A percentile compares a stretch with the other conserved stretches of the same genome.
These are phyloP conservation scores for Tinea pellionella DNA, from an alignment of 2,888 invertebrate genomes.

Conservation along the genomic window DNA sequence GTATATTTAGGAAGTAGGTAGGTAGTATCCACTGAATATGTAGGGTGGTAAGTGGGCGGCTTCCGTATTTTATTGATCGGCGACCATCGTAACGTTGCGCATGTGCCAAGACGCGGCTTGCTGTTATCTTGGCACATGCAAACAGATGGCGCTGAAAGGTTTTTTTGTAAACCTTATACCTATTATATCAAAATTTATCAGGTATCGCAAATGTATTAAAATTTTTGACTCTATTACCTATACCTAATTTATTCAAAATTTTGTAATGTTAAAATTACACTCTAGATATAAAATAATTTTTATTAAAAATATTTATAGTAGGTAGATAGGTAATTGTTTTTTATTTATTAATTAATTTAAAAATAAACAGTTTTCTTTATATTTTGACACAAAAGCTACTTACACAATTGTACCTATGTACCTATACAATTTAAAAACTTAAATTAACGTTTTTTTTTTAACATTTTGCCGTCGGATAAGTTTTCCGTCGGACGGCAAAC, in stretches of 20 bases:
- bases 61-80: conserved; percentile 44
- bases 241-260: no score
- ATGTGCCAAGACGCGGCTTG: conserved; percentile 32
- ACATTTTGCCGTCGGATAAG: not conserved
- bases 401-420: no score
- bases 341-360: no score
- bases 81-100: conserved; percentile 51
- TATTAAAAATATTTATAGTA: no score
- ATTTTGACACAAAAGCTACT: no score
- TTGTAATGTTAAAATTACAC: no score
- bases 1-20: not conserved
- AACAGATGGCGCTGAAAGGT: conserved; percentile 50
- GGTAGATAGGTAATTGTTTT: no score
- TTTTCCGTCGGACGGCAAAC: not conserved
- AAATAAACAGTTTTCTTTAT: no score
- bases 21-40: not conserved
- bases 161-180: conserved; percentile 18
- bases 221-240: no score
- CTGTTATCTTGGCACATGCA: conserved; percentile 21
- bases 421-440: no score
- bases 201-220: not conserved
- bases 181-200: conserved; percentile 14
- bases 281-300: no score
- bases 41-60: conserved; percentile 16
- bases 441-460: not conserved